A percentile compares a stretch with the other conserved stretches of the same genome.
Conservation (phyloP, 1,140 invertebrate species). For the Drosophila kohkoa region DNA sequence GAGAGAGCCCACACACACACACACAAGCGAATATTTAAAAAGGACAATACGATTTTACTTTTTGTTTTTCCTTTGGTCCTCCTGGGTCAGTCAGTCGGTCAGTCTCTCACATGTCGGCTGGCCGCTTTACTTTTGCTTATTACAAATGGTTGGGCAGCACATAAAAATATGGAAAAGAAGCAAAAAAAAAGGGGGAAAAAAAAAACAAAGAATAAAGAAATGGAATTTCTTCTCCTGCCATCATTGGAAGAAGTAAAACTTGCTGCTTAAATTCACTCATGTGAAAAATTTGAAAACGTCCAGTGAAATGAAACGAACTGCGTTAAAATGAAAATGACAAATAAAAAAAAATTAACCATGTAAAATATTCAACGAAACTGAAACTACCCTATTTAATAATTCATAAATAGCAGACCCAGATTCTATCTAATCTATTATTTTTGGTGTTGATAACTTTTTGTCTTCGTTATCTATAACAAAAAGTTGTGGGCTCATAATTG, state of each 20-base stretch:
- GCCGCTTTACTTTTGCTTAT: slow-evolving; percentile 62
- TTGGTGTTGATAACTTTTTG: no score
- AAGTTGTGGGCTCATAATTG: no score
- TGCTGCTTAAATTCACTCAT: slow-evolving; percentile 66
- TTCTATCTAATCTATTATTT: no score
- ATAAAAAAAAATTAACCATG: slow-evolving; percentile 6
- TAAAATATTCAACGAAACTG: background rate
- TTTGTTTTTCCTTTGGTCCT: slow-evolving; percentile 25
- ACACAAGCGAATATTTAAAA: slow-evolving; percentile 51
- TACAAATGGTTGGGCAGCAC: slow-evolving; percentile 64
- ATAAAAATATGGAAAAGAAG: background rate
- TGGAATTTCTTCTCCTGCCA: slow-evolving; percentile 9
- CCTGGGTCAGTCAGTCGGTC: slow-evolving; percentile 42
- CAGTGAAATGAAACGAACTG: slow-evolving; percentile 74
- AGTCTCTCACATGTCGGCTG: slow-evolving; percentile 46
- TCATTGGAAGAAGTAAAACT: slow-evolving; percentile 65
- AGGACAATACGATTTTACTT: slow-evolving; percentile 32
- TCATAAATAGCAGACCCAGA: background rate
- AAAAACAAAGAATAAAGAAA: slow-evolving; percentile 17
- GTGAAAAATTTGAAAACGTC: slow-evolving; percentile 82
- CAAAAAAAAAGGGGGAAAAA: background rate
- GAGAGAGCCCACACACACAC: slow-evolving; percentile 7
- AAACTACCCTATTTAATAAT: slow-evolving; percentile 1
- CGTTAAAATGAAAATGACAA: slow-evolving; percentile 43
- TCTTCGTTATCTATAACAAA: no score